Percentiles rank a stretch among this genome's conserved stretches.
Conservation (phyloP, 2,113 vertebrate genomes). For the Phaethornis superciliosus region DNA sequence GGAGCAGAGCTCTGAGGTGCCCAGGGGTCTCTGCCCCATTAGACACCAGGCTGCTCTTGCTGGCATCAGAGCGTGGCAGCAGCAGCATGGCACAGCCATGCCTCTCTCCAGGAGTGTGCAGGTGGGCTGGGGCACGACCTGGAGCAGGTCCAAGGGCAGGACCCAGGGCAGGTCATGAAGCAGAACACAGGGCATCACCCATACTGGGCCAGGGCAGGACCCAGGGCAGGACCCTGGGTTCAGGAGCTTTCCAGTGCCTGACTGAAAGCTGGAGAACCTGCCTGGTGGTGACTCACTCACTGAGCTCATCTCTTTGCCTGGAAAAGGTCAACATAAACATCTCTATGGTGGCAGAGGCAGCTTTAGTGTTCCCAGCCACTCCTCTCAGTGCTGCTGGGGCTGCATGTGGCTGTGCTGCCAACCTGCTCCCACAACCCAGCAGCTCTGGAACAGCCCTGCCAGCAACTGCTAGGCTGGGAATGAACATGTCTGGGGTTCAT, state of each 20-base stretch:
- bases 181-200: too few species aligned
- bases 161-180: too few species aligned
- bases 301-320: not conserved
- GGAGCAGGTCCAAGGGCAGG: too few species aligned
- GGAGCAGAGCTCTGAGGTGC: too few species aligned
- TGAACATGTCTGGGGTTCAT: too few species aligned
- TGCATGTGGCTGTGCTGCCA: not conserved
- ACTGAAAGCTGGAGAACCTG: not conserved
- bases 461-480: too few species aligned
- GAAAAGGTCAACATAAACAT: not conserved
- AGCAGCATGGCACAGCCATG: not conserved
- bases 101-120: rapidly evolving
- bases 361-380: not conserved
- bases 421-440: rapidly evolving
- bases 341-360: not conserved
- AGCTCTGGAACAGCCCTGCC: not conserved
- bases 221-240: not conserved
- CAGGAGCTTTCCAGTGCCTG: not conserved
- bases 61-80: too few species aligned
- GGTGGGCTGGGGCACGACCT: not conserved
- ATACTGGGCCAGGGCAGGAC: too few species aligned
- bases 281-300: not conserved
- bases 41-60: too few species aligned
- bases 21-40: too few species aligned
- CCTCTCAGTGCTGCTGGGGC: rapidly evolving